Percentiles rank a stretch among this genome's conserved stretches.
Evolutionary conservation across 1,140 invertebrate species (phyloP).

Genomic region (Drosophila teissieri): DNA sequence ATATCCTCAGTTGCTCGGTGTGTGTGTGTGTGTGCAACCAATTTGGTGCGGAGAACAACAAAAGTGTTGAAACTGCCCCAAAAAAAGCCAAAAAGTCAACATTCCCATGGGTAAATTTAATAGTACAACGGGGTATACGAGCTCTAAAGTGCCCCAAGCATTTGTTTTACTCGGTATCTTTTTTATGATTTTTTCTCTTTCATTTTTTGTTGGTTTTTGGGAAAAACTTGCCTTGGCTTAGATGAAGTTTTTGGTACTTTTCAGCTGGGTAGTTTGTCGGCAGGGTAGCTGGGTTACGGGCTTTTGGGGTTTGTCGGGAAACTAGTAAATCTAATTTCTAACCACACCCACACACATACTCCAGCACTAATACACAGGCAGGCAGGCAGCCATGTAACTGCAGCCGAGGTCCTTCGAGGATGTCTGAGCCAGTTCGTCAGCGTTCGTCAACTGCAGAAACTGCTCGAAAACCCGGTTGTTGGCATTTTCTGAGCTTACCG

Average conservation of each 20-base stretch:
- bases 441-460: slow-evolving; percentile 66
- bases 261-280: slow-evolving; percentile 3
- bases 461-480: slow-evolving; percentile 50
- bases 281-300: slow-evolving; percentile 12
- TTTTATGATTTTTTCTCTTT: slow-evolving; percentile 31
- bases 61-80: slow-evolving; percentile 42
- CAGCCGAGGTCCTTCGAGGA: slow-evolving; percentile 34
- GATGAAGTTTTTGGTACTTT: slow-evolving; percentile 68
- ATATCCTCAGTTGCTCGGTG: slow-evolving; percentile 50
- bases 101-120: slow-evolving; percentile 72
- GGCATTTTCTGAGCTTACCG: slow-evolving; percentile 73
- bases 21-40: slow-evolving; percentile 50
- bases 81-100: slow-evolving; percentile 69
- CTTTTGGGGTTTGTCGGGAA: slow-evolving; percentile 56
- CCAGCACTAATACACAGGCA: background rate
- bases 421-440: slow-evolving; percentile 69
- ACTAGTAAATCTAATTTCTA: slow-evolving; percentile 80
- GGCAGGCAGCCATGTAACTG: slow-evolving; percentile 59
- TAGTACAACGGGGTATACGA: slow-evolving; percentile 62
- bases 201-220: slow-evolving; percentile 10
- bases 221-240: slow-evolving; percentile 55
- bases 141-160: slow-evolving; percentile 55
- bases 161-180: slow-evolving; percentile 66
- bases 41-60: slow-evolving; percentile 56
- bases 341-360: slow-evolving; percentile 52